Evolutionary conservation across 2,113 vertebrate species (phyloP).

Genomic region (Chaetorhynchus papuensis): DNA sequence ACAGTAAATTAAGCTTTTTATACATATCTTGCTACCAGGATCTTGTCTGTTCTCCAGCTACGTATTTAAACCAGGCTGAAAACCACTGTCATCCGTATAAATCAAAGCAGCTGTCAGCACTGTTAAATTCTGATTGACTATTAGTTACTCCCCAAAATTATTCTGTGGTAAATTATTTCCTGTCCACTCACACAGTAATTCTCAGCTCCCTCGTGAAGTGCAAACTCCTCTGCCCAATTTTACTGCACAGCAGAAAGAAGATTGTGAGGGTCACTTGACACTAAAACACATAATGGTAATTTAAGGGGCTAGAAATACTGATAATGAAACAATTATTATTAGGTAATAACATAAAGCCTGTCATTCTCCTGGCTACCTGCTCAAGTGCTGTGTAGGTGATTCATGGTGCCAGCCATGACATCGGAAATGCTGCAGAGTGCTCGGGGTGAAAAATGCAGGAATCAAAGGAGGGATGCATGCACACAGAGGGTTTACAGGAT

Average conservation of each 20-base stretch:
- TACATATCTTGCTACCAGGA: neutral
- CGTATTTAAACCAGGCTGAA: neutral
- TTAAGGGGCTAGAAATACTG: neutral
- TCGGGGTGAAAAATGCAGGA: neutral
- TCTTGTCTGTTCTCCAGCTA: neutral
- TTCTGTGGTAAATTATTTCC: neutral
- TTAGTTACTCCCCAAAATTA: neutral
- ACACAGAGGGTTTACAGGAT: neutral
- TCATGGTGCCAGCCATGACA: neutral
- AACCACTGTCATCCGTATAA: neutral
- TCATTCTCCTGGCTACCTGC: neutral
- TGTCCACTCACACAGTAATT: neutral
- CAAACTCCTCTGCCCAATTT: neutral
- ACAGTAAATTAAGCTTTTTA: neutral
- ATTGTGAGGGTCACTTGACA: neutral
- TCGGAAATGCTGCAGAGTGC: neutral
- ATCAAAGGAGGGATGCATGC: neutral
- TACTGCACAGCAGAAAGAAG: neutral
- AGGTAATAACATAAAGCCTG: neutral
- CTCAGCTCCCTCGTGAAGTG: neutral
- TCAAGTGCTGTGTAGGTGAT: neutral
- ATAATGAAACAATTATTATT: neutral
- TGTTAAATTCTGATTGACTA: neutral
- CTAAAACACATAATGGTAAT: neutral
- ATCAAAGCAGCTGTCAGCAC: neutral